These are phyloP conservation scores for Trichacis sp. DNA, from an alignment of 2,888 invertebrate genomes.

Conservation along the genomic window DNA sequence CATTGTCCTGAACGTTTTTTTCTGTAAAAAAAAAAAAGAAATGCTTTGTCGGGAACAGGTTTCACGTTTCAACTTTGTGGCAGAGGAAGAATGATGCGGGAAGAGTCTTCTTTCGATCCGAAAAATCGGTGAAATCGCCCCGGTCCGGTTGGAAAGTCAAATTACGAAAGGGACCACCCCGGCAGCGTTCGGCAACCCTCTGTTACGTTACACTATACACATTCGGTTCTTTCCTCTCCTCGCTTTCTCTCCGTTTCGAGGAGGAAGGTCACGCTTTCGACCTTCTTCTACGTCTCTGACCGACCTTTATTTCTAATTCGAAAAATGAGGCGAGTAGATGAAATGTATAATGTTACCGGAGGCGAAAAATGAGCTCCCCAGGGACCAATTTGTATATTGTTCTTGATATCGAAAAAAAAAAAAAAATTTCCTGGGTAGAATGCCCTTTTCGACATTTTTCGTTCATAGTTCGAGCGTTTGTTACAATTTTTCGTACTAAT, in stretches of 20 bases:
- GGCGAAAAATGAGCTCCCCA: not conserved
- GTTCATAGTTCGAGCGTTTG: no score
- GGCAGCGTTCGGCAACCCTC: slow-evolving; percentile 57
- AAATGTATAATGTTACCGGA: slow-evolving; percentile 44
- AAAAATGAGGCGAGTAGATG: slow-evolving; percentile 41
- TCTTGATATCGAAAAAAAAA: not conserved
- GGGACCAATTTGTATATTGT: not conserved
- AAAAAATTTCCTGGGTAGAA: no score
- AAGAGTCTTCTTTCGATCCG: no score
- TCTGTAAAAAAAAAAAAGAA: not conserved
- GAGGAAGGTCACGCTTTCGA: slow-evolving; percentile 11
- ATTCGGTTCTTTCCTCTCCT: slow-evolving; percentile 40
- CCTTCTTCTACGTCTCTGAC: slow-evolving; percentile 18
- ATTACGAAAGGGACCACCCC: slow-evolving; percentile 61
- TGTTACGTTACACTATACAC: slow-evolving; percentile 59
- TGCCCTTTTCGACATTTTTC: no score
- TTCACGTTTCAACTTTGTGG: no score
- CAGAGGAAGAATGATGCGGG: no score
- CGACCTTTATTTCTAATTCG: slow-evolving; percentile 48
- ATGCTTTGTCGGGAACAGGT: no score
- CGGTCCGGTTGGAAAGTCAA: no score
- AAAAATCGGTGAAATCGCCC: not conserved
- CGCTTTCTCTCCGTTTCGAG: slow-evolving; percentile 34
- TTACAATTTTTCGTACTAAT: no score
- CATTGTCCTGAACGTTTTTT: not conserved